Percentiles rank a stretch among this genome's conserved stretches.
Evolutionary conservation across 2,888 invertebrate genomes (phyloP).

Genomic region (Microplitis manilae): DNA sequence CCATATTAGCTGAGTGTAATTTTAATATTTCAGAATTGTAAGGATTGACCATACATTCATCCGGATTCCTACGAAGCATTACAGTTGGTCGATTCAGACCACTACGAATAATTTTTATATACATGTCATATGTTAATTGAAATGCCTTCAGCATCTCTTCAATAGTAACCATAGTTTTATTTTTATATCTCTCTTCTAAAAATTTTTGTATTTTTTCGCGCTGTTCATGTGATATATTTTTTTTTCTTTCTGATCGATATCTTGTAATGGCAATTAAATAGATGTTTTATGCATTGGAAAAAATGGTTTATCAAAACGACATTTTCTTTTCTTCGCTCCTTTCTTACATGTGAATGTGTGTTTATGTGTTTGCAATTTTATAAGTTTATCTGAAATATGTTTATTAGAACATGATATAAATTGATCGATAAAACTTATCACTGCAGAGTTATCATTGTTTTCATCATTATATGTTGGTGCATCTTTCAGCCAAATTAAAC

Average conservation of each 20-base stretch:
- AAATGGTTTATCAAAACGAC: neutral
- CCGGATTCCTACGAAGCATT: conserved; percentile 47
- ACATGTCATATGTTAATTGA: conserved; percentile 42
- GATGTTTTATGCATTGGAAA: too few relatives aligned
- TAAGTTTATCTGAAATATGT: conserved; percentile 48
- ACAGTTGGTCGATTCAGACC: conserved; percentile 44
- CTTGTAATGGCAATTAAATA: too few relatives aligned
- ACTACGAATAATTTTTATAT: conserved; percentile 44
- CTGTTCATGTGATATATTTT: too few relatives aligned
- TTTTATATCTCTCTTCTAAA: conserved; percentile 12
- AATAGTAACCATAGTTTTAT: conserved; percentile 20
- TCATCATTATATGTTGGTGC: conserved; percentile 24
- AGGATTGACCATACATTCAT: conserved; percentile 43
- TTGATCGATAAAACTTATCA: conserved; percentile 49
- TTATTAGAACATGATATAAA: conserved; percentile 49
- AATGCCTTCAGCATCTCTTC: conserved; percentile 38
- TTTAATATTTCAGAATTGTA: conserved; percentile 43
- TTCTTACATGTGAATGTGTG: conserved; percentile 56
- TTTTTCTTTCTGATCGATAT: too few relatives aligned
- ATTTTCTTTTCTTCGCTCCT: conserved; percentile 43
- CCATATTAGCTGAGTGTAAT: conserved; percentile 43
- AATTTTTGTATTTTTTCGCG: too few relatives aligned
- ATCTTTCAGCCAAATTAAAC: conserved; percentile 24
- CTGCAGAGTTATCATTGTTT: conserved; percentile 49
- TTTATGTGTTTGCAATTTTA: conserved; percentile 54